Conservation (phyloP, 2,888 invertebrate species). For the Parasteatoda lunata region DNA sequence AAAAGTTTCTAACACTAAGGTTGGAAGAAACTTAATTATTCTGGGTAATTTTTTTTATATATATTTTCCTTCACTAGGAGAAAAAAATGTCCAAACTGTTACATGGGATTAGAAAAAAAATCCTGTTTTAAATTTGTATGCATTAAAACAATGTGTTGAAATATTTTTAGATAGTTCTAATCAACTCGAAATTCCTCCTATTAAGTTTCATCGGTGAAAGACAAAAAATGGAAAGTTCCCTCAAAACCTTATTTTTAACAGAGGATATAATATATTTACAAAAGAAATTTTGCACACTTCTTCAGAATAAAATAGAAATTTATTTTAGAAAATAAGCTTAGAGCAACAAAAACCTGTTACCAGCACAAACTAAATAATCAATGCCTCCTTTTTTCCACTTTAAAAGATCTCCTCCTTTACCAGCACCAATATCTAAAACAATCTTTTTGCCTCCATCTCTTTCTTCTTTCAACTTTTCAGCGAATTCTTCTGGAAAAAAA, state of each 20-base stretch:
- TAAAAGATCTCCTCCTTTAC: slow-evolving; percentile 98
- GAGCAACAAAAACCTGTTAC: slow-evolving; percentile 69
- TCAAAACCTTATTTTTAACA: neutral
- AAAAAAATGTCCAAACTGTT: too few relatives aligned
- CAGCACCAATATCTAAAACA: slow-evolving; percentile 96
- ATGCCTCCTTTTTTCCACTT: slow-evolving; percentile 93
- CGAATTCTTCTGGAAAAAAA: slow-evolving; percentile 79
- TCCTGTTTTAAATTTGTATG: too few relatives aligned
- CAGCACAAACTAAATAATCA: slow-evolving; percentile 88
- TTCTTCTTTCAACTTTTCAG: slow-evolving; percentile 79
- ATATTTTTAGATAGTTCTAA: too few relatives aligned
- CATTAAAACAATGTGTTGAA: too few relatives aligned
- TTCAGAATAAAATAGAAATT: neutral
- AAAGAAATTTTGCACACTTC: neutral
- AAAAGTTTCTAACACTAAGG: too few relatives aligned
- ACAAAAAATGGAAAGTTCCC: too few relatives aligned
- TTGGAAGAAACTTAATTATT: too few relatives aligned
- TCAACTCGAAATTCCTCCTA: too few relatives aligned
- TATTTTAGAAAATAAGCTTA: neutral
- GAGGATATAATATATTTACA: neutral
- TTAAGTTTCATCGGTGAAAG: too few relatives aligned
- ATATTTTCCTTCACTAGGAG: too few relatives aligned
- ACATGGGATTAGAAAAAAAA: too few relatives aligned
- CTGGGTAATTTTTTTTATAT: too few relatives aligned
- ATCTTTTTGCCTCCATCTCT: slow-evolving; percentile 76